Conservation (phyloP, 37 sponge, comb jelly and placozoan species). For the Beroe ovata region DNA sequence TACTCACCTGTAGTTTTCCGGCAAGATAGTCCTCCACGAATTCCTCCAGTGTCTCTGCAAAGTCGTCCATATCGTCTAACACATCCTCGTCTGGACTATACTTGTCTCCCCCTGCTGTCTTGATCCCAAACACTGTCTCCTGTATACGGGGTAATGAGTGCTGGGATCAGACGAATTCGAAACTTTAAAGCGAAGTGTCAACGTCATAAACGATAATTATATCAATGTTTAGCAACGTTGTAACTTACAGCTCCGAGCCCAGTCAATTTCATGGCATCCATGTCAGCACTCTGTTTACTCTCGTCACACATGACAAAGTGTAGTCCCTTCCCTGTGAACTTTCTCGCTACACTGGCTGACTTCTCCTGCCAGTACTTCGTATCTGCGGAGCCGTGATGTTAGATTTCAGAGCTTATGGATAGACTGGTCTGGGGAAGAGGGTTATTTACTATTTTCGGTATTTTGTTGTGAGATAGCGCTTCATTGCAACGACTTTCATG, state of each 20-base stretch:
- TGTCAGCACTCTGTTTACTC: conserved; percentile 38
- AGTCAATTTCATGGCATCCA: conserved; percentile 47
- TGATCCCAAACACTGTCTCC: conserved; percentile 65
- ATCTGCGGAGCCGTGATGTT: neutral
- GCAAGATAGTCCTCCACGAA: conserved; percentile 79
- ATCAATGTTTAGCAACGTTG: too few relatives aligned
- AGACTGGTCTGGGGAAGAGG: too few relatives aligned
- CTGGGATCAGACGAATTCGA: too few relatives aligned
- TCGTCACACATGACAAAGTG: conserved; percentile 63
- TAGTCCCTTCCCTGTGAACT: conserved; percentile 44
- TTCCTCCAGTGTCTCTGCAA: conserved; percentile 30
- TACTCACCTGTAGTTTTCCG: conserved; percentile 70
- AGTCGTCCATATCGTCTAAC: conserved; percentile 10
- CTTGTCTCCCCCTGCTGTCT: conserved; percentile 59
- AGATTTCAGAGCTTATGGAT: too few relatives aligned
- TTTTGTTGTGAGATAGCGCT: too few relatives aligned
- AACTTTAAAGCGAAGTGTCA: too few relatives aligned
- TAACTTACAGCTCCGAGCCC: conserved; percentile 28
- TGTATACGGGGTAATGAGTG: too few relatives aligned
- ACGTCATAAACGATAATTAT: too few relatives aligned
- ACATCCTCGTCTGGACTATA: conserved; percentile 46
- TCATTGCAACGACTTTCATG: too few relatives aligned
- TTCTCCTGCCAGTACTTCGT: conserved; percentile 68
- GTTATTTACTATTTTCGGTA: too few relatives aligned
- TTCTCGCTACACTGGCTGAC: conserved; percentile 15